A percentile compares a stretch with the other conserved stretches of the same genome.
These are phyloP conservation scores for Denticeps clupeoides DNA, from an alignment of 2,797 vertebrate species.

Conservation along the genomic window DNA sequence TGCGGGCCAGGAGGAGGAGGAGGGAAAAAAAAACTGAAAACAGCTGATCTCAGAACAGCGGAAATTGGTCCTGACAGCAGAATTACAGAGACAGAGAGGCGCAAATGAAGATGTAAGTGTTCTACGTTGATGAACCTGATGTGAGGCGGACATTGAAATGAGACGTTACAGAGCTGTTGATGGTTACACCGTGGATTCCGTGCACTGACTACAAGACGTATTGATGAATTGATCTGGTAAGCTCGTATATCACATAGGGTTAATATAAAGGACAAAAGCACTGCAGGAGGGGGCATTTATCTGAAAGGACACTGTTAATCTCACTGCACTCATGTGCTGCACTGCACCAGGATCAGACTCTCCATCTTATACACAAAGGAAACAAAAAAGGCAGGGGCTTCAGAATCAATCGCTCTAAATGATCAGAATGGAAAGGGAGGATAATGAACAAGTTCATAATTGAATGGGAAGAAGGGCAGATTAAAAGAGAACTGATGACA, in stretches of 20 bases:
- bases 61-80: not conserved
- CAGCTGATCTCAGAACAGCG: not conserved
- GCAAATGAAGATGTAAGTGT: not conserved
- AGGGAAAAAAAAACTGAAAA: not conserved
- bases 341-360: not conserved
- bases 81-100: not conserved
- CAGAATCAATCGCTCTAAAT: not conserved
- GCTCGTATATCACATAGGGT: conserved; percentile 46
- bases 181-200: conserved; percentile 19
- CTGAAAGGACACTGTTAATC: not conserved
- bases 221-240: conserved; percentile 40
- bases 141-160: conserved; percentile 15
- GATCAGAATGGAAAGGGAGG: not conserved
- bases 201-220: conserved; percentile 37
- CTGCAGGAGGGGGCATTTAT: too few relatives aligned
- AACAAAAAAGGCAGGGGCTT: too few relatives aligned
- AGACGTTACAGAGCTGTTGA: conserved; percentile 18
- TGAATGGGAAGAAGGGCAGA: not conserved
- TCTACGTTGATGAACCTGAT: not conserved
- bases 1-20: not conserved
- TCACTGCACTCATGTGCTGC: not conserved
- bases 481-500: not conserved
- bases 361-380: not conserved
- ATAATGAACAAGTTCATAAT: not conserved
- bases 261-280: conserved; percentile 32